These are phyloP conservation scores for Daubentonia madagascariensis DNA, from an alignment of 2,113 vertebrate species.

Conservation along the genomic window DNA sequence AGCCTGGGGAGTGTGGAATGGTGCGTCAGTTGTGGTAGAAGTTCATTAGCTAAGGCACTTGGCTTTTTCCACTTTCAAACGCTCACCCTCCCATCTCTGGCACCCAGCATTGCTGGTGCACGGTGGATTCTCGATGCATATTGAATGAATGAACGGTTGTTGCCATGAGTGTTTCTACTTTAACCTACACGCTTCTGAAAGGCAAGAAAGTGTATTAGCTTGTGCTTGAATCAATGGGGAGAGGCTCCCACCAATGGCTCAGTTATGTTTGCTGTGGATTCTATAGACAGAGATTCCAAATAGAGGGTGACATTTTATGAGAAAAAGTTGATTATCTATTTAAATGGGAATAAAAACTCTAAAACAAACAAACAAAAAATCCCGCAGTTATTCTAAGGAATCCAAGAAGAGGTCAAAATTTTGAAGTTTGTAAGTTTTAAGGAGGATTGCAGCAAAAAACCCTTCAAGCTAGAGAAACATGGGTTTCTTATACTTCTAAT, in stretches of 20 bases:
- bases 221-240: neutral
- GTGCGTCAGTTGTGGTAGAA: neutral
- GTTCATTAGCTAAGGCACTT: neutral
- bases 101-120: too few species aligned
- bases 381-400: neutral
- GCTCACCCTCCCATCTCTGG: neutral
- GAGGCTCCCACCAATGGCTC: neutral
- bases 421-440: neutral
- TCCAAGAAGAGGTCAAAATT: slow-evolving; percentile 3
- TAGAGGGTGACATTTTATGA: neutral
- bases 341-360: slow-evolving; percentile 32
- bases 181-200: neutral
- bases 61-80: neutral
- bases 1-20: fast-evolving
- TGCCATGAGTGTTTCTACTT: neutral
- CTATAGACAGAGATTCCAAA: neutral
- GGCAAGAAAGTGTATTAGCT: neutral
- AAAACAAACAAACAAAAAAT: neutral
- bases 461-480: slow-evolving; percentile 28
- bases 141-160: neutral
- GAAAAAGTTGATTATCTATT: neutral
- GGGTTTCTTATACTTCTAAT: neutral
- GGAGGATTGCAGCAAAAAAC: neutral
- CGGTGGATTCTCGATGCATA: neutral
- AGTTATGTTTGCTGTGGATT: neutral